phyloP scores from a whole-genome alignment of 2,113 vertebrate species.

The Tichodroma muraria region DNA sequence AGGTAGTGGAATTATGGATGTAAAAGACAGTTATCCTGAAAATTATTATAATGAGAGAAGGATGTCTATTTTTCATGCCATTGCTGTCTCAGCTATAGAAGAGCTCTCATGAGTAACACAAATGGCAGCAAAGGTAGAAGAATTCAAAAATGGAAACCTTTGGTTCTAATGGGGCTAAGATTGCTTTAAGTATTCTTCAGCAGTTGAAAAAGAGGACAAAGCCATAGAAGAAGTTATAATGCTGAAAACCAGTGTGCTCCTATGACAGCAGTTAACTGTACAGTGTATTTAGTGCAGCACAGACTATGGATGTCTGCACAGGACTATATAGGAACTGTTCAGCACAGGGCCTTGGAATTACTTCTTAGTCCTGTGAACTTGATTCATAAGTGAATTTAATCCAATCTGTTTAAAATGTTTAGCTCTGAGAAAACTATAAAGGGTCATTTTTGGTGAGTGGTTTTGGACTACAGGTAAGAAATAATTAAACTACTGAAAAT shows the following conservation, averaged over 20 bases:
- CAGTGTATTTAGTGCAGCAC: background rate
- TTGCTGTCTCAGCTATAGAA: background rate
- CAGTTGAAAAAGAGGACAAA: background rate
- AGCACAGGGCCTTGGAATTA: background rate
- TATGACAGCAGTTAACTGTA: background rate
- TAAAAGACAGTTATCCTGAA: background rate
- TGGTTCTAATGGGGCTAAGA: background rate
- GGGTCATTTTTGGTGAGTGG: background rate
- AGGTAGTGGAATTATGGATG: background rate
- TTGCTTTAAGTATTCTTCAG: background rate
- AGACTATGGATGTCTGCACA: too few relatives aligned
- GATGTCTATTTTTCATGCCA: background rate
- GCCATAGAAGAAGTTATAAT: background rate
- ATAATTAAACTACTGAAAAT: background rate
- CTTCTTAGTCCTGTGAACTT: background rate
- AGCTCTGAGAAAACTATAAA: background rate
- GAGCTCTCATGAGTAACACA: background rate
- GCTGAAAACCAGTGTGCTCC: background rate
- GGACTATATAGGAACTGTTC: background rate
- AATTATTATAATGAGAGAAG: background rate
- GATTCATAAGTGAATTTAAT: background rate
- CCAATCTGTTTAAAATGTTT: background rate
- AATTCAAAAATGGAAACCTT: background rate
- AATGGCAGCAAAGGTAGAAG: background rate
- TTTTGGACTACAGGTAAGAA: background rate